A percentile compares a stretch with the other conserved stretches of the same genome.
Conservation (phyloP, 2,888 invertebrate species). For the Sinohyriopsis cumingii region DNA sequence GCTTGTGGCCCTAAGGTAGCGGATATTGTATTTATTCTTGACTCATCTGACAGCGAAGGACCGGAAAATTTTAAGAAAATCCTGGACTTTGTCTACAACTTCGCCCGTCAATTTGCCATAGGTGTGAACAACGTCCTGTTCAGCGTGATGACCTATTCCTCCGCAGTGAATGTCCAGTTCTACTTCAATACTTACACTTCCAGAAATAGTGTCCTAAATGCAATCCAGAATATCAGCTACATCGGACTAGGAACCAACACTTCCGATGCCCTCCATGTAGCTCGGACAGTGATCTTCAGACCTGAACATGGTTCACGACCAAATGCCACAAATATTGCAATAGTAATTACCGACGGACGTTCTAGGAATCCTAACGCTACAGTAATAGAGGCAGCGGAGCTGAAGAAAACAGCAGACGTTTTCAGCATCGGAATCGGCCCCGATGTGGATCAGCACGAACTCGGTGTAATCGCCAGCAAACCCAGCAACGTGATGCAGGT, state of each 20-base stretch:
- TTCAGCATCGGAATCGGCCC: conserved; percentile 42
- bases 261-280: conserved; percentile 33
- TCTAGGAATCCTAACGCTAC: conserved; percentile 34
- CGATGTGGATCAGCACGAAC: conserved; percentile 27
- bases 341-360: conserved; percentile 51
- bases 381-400: conserved; percentile 21
- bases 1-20: conserved; percentile 22
- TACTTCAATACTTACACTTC: conserved; percentile 36
- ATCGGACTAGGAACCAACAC: conserved; percentile 48
- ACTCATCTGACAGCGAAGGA: conserved; percentile 43
- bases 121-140: conserved; percentile 39
- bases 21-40: conserved; percentile 25
- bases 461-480: conserved; percentile 32
- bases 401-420: conserved; percentile 28
- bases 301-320: conserved; percentile 27
- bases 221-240: conserved; percentile 38
- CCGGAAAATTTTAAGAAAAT: conserved; percentile 41
- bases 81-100: conserved; percentile 36
- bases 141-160: conserved; percentile 37
- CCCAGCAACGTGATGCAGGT: conserved; percentile 24
- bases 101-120: conserved; percentile 39
- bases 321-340: conserved; percentile 42
- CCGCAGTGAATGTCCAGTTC: conserved; percentile 35
- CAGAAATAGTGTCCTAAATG: conserved; percentile 26
- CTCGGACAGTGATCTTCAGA: conserved; percentile 27